Evolutionary conservation across 2,113 vertebrate species (phyloP).

Genomic region (Pluvialis apricaria): DNA sequence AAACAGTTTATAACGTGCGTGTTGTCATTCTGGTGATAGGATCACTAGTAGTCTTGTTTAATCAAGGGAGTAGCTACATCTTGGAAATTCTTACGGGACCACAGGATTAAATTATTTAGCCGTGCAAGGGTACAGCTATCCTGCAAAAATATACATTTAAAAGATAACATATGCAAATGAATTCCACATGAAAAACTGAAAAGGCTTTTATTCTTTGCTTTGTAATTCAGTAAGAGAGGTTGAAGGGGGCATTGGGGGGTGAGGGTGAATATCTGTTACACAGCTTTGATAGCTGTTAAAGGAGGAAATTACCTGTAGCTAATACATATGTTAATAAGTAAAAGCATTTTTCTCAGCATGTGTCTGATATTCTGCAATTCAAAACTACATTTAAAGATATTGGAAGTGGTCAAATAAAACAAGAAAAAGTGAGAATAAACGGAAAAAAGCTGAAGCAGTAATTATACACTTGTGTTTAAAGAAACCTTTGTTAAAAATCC

Average conservation of each 20-base stretch:
- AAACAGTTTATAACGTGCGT: background rate
- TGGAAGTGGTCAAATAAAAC: background rate
- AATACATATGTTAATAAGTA: background rate
- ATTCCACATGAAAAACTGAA: background rate
- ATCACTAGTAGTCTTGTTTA: background rate
- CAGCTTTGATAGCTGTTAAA: background rate
- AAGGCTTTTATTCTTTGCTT: background rate
- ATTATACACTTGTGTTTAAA: background rate
- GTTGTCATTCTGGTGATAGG: background rate
- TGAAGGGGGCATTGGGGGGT: background rate
- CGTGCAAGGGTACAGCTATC: background rate
- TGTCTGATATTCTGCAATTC: background rate
- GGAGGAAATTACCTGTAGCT: background rate
- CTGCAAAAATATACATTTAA: background rate
- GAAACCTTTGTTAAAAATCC: background rate
- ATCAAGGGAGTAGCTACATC: background rate
- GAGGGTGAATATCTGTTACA: background rate
- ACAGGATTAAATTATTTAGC: background rate
- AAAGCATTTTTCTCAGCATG: background rate
- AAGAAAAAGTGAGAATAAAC: background rate
- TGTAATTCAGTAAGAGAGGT: background rate
- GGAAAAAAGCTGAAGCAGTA: background rate
- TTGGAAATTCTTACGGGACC: background rate
- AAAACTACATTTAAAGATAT: background rate
- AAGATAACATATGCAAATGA: background rate